phyloP scores from a whole-genome alignment of 2,797 vertebrate species.

The Tokudaia tokunoshimensis region DNA sequence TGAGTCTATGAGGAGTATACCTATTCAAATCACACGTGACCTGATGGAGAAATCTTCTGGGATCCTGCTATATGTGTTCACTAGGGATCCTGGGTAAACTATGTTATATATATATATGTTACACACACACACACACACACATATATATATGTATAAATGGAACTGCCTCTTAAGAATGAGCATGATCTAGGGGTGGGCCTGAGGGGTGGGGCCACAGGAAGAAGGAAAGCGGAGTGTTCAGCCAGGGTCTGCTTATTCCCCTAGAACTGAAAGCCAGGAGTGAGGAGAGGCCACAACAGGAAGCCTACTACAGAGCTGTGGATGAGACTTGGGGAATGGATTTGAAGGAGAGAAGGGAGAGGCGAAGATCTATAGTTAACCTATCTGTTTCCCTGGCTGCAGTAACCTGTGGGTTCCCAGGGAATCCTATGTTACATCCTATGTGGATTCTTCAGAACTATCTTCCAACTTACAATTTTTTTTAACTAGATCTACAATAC shows the following conservation, averaged over 20 bases:
- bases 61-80: not conserved
- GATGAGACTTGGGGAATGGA: not conserved
- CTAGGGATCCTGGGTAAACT: not conserved
- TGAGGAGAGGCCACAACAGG: not conserved
- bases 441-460: not conserved
- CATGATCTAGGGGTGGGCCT: too few species aligned
- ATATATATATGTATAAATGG: not conserved
- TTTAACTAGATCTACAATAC: not conserved
- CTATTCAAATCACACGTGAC: not conserved
- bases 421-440: not conserved
- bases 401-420: not conserved
- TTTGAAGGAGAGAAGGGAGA: not conserved
- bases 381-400: not conserved
- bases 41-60: not conserved
- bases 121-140: too few species aligned
- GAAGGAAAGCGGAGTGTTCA: not conserved
- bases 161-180: not conserved
- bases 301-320: not conserved
- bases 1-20: not conserved
- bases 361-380: not conserved
- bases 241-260: not conserved
- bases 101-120: not conserved
- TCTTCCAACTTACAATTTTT: slow-evolving; percentile 2
- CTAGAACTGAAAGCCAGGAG: not conserved
- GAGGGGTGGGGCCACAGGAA: not conserved